Conservation (phyloP, 2,888 invertebrate species). For the Ophraella communa region DNA sequence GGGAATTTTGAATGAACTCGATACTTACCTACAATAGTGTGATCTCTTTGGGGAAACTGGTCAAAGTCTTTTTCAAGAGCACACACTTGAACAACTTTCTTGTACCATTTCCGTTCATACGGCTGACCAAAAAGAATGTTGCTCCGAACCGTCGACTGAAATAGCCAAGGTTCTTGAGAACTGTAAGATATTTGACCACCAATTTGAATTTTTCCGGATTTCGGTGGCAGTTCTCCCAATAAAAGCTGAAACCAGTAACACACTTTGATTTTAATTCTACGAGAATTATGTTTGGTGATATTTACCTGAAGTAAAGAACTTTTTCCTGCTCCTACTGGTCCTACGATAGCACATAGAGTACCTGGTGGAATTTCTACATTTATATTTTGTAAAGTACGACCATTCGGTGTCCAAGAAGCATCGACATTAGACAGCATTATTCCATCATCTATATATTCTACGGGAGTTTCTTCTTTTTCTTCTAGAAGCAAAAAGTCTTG, state of each 20-base stretch:
- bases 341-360: slow-evolving; percentile 76
- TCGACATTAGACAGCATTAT: slow-evolving; percentile 45
- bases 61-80: slow-evolving; percentile 70
- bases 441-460: slow-evolving; percentile 35
- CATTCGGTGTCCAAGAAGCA: slow-evolving; percentile 50
- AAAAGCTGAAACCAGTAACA: neutral
- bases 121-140: slow-evolving; percentile 59
- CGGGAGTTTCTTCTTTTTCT: slow-evolving; percentile 59
- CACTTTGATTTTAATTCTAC: neutral
- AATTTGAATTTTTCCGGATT: slow-evolving; percentile 62
- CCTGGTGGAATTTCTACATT: slow-evolving; percentile 61
- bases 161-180: slow-evolving; percentile 73
- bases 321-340: slow-evolving; percentile 89
- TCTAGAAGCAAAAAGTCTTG: slow-evolving; percentile 65
- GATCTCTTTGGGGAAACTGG: slow-evolving; percentile 64
- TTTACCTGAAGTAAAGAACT: slow-evolving; percentile 61
- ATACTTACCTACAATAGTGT: slow-evolving; percentile 66
- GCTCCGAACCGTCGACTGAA: slow-evolving; percentile 65
- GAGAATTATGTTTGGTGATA: too few relatives aligned
- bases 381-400: slow-evolving; percentile 51
- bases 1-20: too few relatives aligned
- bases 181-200: slow-evolving; percentile 66
- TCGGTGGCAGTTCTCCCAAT: slow-evolving; percentile 65
- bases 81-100: slow-evolving; percentile 65
- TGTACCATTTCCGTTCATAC: slow-evolving; percentile 59